These are phyloP conservation scores for Paedocypris micromegethes DNA, from an alignment of 2,797 vertebrate genomes.

Conservation along the genomic window DNA sequence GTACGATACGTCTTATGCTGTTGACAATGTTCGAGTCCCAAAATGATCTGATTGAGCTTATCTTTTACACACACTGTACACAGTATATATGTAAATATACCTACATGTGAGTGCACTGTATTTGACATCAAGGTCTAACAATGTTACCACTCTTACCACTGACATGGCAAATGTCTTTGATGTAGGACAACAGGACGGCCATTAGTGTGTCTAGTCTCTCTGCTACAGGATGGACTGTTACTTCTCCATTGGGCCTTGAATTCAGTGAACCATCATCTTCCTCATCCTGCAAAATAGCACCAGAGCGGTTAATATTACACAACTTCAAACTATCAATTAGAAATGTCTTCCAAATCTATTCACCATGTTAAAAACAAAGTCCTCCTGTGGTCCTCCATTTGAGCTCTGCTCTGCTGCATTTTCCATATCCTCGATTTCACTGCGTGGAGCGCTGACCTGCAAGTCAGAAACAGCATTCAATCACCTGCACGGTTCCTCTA, in stretches of 20 bases:
- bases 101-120: no score
- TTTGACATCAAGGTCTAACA: not conserved
- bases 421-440: conserved; percentile 85
- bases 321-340: no score
- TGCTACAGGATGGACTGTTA: conserved; percentile 82
- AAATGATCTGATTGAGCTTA: no score
- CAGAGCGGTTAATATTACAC: not conserved
- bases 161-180: conserved; percentile 77
- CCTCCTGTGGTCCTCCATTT: conserved; percentile 52
- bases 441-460: conserved; percentile 81
- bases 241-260: not conserved
- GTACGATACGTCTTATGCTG: no score
- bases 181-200: conserved; percentile 76
- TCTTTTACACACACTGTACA: no score
- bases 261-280: conserved; percentile 64
- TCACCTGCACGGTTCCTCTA: not conserved
- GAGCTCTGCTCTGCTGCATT: conserved; percentile 44
- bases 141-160: conserved; percentile 66
- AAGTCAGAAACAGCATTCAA: conserved; percentile 6
- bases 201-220: conserved; percentile 85
- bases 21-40: no score
- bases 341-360: not conserved
- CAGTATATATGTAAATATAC: no score
- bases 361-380: conserved; percentile 92
- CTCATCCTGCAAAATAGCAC: conserved; percentile 73